Evolutionary conservation across 2,797 vertebrate species (phyloP), one percentile per base, ranked within the genome.

Genomic region (Bryconaethiops microstoma): DNA sequence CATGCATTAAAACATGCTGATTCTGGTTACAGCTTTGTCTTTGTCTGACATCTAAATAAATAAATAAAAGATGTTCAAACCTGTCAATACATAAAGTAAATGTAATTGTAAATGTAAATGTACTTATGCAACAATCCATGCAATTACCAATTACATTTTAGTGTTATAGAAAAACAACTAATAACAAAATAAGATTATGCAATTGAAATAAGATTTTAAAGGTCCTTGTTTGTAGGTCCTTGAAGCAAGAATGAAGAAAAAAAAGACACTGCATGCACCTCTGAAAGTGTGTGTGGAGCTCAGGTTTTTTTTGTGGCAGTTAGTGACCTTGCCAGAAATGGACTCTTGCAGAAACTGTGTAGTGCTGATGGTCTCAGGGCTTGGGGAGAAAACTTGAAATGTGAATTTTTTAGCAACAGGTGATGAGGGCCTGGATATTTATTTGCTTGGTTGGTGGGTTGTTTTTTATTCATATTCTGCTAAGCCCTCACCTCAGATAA

Each of bases 301-400:
- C 17, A 35, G 25, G 60, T 4, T 35, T 13, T 45, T 35, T 14
- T 63, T 14, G 25, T 17, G 19, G 64, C 1, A 40, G 69, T 39
- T 23, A 59, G 60, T 64, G 13, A 23, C 23, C 14, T 52, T 48
- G 29, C 65, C 42, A 57, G 12, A 60, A 42, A 7, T 23, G 42
- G 35, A 67, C 35, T 39, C 64, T 16, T 67, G 64, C 35, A 67
- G 62, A 67, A 67, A 67, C 39, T 67, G 35, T 19, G 63, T 21
- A 1, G 39, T 17, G 39, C 39, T 67, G 35, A 40, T 39, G n/a
- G 39, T 42, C 39, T 42, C 35, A n/a, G 64, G 42, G 39, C 64
- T 35, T 19, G 7, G 6, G 8, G 64, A 17, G 45, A 39, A 42
- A 40, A 65, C 63, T n/a, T 17, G 29, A 65, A n/a, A n/a, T n/a